These are phyloP conservation scores for Apamea anceps DNA, from an alignment of 2,888 invertebrate species.

Conservation along the genomic window DNA sequence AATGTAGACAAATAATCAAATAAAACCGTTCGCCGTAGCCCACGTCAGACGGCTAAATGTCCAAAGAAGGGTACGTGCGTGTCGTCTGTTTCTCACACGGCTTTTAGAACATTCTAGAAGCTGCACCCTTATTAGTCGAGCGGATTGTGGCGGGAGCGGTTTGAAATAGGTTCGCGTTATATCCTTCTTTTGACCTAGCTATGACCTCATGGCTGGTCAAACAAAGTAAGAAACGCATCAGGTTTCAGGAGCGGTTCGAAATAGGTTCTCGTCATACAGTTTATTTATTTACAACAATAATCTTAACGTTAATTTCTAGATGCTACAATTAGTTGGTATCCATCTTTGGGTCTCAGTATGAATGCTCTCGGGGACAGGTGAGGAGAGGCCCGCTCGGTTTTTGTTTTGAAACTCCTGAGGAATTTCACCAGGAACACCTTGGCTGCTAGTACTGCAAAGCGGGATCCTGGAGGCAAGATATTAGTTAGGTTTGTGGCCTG, in stretches of 20 bases:
- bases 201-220: neutral
- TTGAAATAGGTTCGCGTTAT: neutral
- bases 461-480: constrained; percentile 72
- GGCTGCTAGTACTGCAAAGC: constrained; percentile 80
- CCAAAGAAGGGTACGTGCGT: neutral
- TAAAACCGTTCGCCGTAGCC: neutral
- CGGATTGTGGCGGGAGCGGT: neutral
- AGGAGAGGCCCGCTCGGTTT: constrained; percentile 54
- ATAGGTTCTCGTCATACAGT: neutral
- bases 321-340: constrained; percentile 74
- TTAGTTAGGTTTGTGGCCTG: neutral
- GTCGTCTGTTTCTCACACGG: neutral
- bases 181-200: neutral
- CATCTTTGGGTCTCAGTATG: constrained; percentile 76
- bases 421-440: constrained; percentile 79
- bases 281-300: neutral
- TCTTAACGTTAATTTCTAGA: constrained; percentile 57
- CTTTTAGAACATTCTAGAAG: neutral
- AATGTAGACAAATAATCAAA: too few species aligned
- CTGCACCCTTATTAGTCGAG: neutral
- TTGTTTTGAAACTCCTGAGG: constrained; percentile 72
- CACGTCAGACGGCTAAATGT: neutral
- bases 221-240: neutral
- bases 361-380: constrained; percentile 75
- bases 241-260: neutral